Evolutionary conservation across 2,888 invertebrate genomes (phyloP).

Genomic region (Ophonus ardosiacus): DNA sequence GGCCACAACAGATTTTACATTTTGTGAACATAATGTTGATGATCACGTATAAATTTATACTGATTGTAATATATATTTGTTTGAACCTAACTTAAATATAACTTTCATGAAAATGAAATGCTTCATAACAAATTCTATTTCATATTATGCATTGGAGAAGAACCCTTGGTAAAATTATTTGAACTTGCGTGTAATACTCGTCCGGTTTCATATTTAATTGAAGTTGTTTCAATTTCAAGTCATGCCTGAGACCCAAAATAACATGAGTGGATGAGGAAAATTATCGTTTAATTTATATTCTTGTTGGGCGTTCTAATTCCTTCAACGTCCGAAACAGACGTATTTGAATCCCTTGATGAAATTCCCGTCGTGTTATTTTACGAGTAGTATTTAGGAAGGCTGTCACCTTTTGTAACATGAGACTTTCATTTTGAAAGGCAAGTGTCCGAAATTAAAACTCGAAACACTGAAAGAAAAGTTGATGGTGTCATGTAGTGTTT

Average conservation of each 20-base stretch:
- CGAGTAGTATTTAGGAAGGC: neutral
- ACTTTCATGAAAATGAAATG: neutral
- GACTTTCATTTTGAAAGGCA: neutral
- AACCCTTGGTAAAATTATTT: neutral
- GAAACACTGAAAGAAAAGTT: too few relatives aligned
- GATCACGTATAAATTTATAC: too few relatives aligned
- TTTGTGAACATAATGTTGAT: too few relatives aligned
- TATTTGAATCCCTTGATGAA: slow-evolving; percentile 50
- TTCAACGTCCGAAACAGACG: slow-evolving; percentile 31
- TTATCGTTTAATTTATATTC: slow-evolving; percentile 46
- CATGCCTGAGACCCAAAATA: slow-evolving; percentile 27
- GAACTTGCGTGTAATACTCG: neutral
- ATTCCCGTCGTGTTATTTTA: slow-evolving; percentile 45
- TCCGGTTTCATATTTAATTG: slow-evolving; percentile 4
- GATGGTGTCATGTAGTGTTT: too few relatives aligned
- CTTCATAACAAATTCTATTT: neutral
- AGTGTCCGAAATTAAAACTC: too few relatives aligned
- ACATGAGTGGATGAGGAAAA: slow-evolving; percentile 20
- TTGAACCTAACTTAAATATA: too few relatives aligned
- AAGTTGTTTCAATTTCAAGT: slow-evolving; percentile 20
- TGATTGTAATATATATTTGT: too few relatives aligned
- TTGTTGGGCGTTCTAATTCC: slow-evolving; percentile 20
- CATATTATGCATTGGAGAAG: neutral
- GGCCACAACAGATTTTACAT: too few relatives aligned
- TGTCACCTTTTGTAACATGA: neutral